phyloP scores from a whole-genome alignment of 1,140 invertebrate species.

The Melitaea cinxia region DNA sequence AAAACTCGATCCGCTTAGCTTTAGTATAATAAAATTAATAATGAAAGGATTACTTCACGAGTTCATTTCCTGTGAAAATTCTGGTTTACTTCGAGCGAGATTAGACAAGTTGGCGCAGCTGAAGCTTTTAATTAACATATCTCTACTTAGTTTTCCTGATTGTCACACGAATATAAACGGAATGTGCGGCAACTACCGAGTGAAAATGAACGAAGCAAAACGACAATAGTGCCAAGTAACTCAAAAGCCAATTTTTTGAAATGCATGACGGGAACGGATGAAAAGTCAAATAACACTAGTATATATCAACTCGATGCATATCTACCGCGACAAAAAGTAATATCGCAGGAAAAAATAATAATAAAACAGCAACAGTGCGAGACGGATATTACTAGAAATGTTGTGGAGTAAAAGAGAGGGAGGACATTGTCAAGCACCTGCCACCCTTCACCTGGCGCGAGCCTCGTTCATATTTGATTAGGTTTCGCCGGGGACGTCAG shows the following conservation, averaged over 20 bases:
- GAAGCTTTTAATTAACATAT: constrained; percentile 55
- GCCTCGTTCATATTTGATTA: constrained; percentile 76
- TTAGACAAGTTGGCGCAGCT: constrained; percentile 27
- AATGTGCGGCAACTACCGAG: constrained; percentile 41
- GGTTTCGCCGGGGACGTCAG: constrained; percentile 63
- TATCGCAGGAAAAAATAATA: constrained; percentile 63
- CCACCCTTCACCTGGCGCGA: constrained; percentile 67
- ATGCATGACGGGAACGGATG: constrained; percentile 60
- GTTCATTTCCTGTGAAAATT: constrained; percentile 9
- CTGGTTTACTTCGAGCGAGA: constrained; percentile 16
- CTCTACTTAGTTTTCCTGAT: constrained; percentile 44
- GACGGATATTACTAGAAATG: constrained; percentile 23
- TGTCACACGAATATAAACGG: constrained; percentile 42
- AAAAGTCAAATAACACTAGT: constrained; percentile 64
- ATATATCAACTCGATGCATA: constrained; percentile 64
- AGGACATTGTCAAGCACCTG: constrained; percentile 65
- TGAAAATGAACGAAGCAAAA: constrained; percentile 55
- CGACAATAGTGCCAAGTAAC: constrained; percentile 56
- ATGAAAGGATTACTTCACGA: constrained; percentile 1
- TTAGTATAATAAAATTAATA: too few species aligned
- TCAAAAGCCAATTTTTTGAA: constrained; percentile 67
- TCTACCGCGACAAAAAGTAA: constrained; percentile 64
- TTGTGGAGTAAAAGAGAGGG: constrained; percentile 54
- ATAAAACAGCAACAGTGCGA: constrained; percentile 48
- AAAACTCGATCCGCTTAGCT: too few species aligned